A percentile compares a stretch with the other conserved stretches of the same genome.
These are phyloP conservation scores for Dissostichus mawsoni DNA, from an alignment of 2,113 vertebrate species.

Conservation along the genomic window DNA sequence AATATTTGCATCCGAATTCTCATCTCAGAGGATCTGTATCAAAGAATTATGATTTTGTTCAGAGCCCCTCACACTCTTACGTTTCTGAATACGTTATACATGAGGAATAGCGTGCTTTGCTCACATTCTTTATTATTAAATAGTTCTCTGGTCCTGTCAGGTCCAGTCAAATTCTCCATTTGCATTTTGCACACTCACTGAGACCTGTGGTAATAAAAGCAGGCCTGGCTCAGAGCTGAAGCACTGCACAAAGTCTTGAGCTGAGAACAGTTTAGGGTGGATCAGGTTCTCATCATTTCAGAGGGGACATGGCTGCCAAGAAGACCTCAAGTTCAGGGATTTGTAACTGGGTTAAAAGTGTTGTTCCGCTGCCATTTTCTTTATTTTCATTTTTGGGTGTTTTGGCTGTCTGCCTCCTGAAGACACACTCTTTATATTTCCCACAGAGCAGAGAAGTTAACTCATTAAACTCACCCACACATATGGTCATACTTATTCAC, in stretches of 20 bases:
- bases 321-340: slow-evolving; percentile 19
- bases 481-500: slow-evolving; percentile 50
- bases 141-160: slow-evolving; percentile 6
- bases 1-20: too few species aligned
- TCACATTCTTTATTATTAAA: background rate
- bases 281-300: slow-evolving; percentile 19
- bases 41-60: too few species aligned
- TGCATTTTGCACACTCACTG: slow-evolving; percentile 5
- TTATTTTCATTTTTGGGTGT: slow-evolving; percentile 43
- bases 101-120: background rate
- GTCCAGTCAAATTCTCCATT: slow-evolving; percentile 23
- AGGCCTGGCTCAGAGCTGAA: slow-evolving; percentile 6
- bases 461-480: slow-evolving; percentile 56
- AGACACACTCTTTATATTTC: slow-evolving; percentile 40
- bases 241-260: slow-evolving; percentile 29
- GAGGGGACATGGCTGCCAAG: background rate
- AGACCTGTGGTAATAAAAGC: slow-evolving; percentile 34
- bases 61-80: too few species aligned
- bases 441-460: slow-evolving; percentile 56
- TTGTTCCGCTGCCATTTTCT: slow-evolving; percentile 26
- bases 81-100: background rate
- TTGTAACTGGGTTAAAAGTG: slow-evolving; percentile 8
- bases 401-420: slow-evolving; percentile 46
- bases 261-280: background rate
- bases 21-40: too few species aligned